These are phyloP conservation scores for Plemyria rubiginata DNA, from an alignment of 2,888 invertebrate species.

Conservation along the genomic window DNA sequence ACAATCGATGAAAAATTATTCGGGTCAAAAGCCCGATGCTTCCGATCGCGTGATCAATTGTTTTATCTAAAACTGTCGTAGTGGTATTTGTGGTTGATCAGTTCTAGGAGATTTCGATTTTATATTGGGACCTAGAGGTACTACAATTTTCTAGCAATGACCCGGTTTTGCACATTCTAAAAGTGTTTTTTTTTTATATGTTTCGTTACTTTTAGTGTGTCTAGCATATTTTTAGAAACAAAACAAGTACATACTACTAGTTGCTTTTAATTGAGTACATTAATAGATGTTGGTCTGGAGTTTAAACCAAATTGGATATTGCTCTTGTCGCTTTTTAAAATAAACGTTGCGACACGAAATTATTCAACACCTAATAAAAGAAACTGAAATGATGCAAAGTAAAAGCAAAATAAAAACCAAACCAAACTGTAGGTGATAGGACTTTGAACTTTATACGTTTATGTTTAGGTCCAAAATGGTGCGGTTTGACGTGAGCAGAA, in stretches of 20 bases:
- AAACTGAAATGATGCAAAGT: slow-evolving; percentile 18
- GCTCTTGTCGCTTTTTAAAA: background rate
- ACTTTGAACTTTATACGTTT: slow-evolving; percentile 8
- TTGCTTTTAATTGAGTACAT: too few species aligned
- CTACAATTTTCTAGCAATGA: too few species aligned
- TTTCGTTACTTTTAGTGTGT: too few species aligned
- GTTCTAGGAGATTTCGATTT: background rate
- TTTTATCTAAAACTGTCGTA: slow-evolving; percentile 13
- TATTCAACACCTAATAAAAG: slow-evolving; percentile 16
- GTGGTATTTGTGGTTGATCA: background rate
- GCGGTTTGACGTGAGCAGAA: slow-evolving; percentile 2
- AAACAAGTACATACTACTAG: too few species aligned
- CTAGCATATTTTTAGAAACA: too few species aligned
- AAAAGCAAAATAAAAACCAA: slow-evolving; percentile 18
- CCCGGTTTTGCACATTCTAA: too few species aligned
- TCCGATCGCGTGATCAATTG: slow-evolving; percentile 33
- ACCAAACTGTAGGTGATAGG: background rate
- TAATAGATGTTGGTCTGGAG: too few species aligned
- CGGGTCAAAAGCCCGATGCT: slow-evolving; percentile 27
- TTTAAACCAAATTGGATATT: background rate
- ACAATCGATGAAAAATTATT: slow-evolving; percentile 49
- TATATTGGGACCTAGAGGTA: background rate
- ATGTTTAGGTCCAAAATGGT: slow-evolving; percentile 13
- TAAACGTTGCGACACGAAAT: slow-evolving; percentile 15
- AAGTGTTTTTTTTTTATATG: too few species aligned